Evolutionary conservation across 2,113 vertebrate species (phyloP), one percentile per base, ranked within the genome.

Genomic region (Clarias magur): DNA sequence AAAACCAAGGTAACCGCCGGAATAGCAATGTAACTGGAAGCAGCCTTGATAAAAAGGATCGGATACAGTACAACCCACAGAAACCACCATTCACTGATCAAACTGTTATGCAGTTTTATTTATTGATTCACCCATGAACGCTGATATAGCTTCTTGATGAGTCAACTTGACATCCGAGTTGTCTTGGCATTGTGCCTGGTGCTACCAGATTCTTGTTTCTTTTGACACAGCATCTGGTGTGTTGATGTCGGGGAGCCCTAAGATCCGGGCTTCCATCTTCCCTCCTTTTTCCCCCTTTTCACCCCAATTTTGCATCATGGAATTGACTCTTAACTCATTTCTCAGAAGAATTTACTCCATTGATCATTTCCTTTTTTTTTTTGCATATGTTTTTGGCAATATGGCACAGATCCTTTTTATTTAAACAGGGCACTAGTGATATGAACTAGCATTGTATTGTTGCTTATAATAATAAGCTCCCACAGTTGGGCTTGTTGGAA

Each of bases 1-100:
- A 96, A 83, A 95, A 95, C 87, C 94, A 95, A 97, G 97, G 97
- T 98, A 97, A 87, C 59, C n/a, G 59, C n/a, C 21, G 10, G 7
- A 17, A 60, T 0, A 11, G 56, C 59, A 17, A 54, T 13, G 23
- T 8, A 1, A 53, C 25, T 6, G 10, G 2, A 27, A 53, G 4
- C 16, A 57, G 4, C 19, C 38, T 65, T 60, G 1, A 27, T 48
- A 63, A 63, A 48, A 73, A 75, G 42, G 30, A 62, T 27, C 68
- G 30, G 23, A 38, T 42, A 34, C 21, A 60, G 56, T 67, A 16
- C 25, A 27, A 38, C 38, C 57, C 25, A 54, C 48, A 65, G 59
- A 83, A 78, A 56, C 42, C 53, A 53, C 76, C 17, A n/a, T 82
- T 65, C 9, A 15, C 25, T 63, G 78, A 57, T 48, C n/a, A 6